Percentiles rank a stretch among this genome's conserved stretches.
Conservation (phyloP, 1,140 invertebrate genomes). For the Archegozetes longisetosus region DNA sequence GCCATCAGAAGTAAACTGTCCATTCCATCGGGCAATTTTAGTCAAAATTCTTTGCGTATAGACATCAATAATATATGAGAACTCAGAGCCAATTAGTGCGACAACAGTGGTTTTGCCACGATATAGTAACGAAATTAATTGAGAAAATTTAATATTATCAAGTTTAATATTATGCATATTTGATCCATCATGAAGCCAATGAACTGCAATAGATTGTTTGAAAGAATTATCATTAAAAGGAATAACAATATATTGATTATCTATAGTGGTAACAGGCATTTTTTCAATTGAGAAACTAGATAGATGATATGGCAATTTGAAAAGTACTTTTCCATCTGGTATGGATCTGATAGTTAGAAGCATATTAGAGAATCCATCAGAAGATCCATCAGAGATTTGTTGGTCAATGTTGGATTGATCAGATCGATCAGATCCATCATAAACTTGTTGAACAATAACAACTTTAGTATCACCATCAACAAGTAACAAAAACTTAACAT, state of each 20-base stretch:
- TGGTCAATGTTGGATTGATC: constrained; percentile 31
- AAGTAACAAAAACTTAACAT: constrained; percentile 67
- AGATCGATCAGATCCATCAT: too few species aligned
- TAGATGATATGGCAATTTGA: neutral
- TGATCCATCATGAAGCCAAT: neutral
- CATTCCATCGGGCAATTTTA: constrained; percentile 36
- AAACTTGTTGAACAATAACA: constrained; percentile 20
- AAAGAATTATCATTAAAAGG: neutral
- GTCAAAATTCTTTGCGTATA: constrained; percentile 34
- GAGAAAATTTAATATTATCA: constrained; percentile 25
- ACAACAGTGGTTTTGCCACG: constrained; percentile 29
- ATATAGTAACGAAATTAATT: neutral
- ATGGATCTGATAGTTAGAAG: neutral
- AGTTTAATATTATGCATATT: neutral
- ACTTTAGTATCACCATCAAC: constrained; percentile 61
- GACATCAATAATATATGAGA: constrained; percentile 48
- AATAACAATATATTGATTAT: neutral
- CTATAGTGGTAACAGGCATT: neutral
- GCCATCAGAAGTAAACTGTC: constrained; percentile 32
- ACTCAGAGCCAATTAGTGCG: constrained; percentile 73
- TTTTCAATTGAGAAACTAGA: neutral
- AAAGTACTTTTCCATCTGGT: neutral
- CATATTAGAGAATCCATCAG: neutral
- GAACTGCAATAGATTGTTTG: neutral
- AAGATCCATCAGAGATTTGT: constrained; percentile 35